These are phyloP conservation scores for Drymonia ruficornis DNA, from an alignment of 2,888 invertebrate species.

Conservation along the genomic window DNA sequence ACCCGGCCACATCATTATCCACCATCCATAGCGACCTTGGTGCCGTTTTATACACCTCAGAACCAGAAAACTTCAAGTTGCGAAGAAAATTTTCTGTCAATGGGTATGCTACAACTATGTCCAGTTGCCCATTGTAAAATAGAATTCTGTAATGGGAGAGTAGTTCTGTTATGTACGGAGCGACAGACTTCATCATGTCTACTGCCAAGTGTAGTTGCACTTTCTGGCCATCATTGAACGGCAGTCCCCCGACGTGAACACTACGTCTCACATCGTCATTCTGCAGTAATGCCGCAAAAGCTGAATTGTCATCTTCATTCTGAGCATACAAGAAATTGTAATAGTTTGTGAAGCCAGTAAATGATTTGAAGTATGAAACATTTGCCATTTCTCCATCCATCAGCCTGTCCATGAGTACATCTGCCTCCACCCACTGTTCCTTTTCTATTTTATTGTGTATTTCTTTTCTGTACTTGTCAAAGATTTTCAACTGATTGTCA, in stretches of 20 bases:
- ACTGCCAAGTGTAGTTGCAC: slow-evolving; percentile 80
- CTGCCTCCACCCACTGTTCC: slow-evolving; percentile 87
- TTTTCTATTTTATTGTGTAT: slow-evolving; percentile 84
- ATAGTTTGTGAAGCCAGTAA: slow-evolving; percentile 90
- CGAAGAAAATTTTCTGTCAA: slow-evolving; percentile 87
- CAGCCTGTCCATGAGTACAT: slow-evolving; percentile 88
- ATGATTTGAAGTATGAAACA: slow-evolving; percentile 83
- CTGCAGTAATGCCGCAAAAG: slow-evolving; percentile 59
- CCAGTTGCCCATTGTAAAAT: slow-evolving; percentile 88
- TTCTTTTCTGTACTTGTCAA: slow-evolving; percentile 85
- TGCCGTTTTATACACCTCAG: slow-evolving; percentile 86
- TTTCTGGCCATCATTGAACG: slow-evolving; percentile 72
- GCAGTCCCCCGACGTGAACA: slow-evolving; percentile 86
- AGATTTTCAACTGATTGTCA: slow-evolving; percentile 79
- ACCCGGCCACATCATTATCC: slow-evolving; percentile 88
- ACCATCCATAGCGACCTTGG: slow-evolving; percentile 87
- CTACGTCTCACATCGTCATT: slow-evolving; percentile 72
- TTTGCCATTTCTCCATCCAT: slow-evolving; percentile 74
- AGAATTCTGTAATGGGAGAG: slow-evolving; percentile 81
- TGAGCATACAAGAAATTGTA: slow-evolving; percentile 87
- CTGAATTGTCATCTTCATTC: slow-evolving; percentile 70
- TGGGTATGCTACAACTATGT: slow-evolving; percentile 86
- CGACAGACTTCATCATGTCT: slow-evolving; percentile 86
- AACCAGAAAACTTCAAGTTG: slow-evolving; percentile 86
- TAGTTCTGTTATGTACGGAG: slow-evolving; percentile 68